Evolutionary conservation across 2,797 vertebrate genomes (phyloP), one percentile per base, ranked within the genome.

Genomic region (Xiphorhynchus erythropygius): DNA sequence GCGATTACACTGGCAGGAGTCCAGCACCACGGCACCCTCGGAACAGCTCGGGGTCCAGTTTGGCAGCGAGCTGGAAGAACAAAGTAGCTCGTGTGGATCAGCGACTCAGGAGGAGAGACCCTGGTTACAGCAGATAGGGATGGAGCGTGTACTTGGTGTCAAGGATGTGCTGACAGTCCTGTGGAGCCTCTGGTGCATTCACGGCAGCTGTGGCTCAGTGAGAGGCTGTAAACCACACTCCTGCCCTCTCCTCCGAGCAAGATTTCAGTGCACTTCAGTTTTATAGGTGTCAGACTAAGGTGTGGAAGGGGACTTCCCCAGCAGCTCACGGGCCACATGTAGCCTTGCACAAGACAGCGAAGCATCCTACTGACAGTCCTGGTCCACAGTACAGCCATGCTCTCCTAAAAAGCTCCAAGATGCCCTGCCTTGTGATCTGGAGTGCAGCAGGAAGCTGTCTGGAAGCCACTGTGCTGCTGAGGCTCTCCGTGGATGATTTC

Each of bases 151-250:
- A 24, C 81, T 0, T 1, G 0, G 76, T 16, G 50, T 49, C 55
- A 59, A 79, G 90, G 94, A 92, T 70, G 93, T 93, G 95, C 90
- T 91, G 89, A 94, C 91, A 91, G 82, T 87, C 39, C 35, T 28
- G 56, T 3, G 82, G 74, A 56, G 70, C 70, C 18, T 65, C 76
- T 50, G 18, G 0, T 3, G 32, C n/a, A 8, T 25, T 86, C 76
- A 22, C 7, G 0, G 87, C 67, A 85, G 91, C 79, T 57, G 75
- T 2, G 1, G 24, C 84, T 77, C 53, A 1, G 22, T 8, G 55
- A 59, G 22, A 18, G 52, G 27, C 0, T 80, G 44, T 7, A 75
- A 96, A 89, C 27, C 52, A 71, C 46, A 25, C 10, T 60, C 12
- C 21, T 33, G 33, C 67, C 46, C 55, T 7, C 63, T 78, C 17